Evolutionary conservation across 2,888 invertebrate genomes (phyloP).

Genomic region (Linnaemya vulpina): DNA sequence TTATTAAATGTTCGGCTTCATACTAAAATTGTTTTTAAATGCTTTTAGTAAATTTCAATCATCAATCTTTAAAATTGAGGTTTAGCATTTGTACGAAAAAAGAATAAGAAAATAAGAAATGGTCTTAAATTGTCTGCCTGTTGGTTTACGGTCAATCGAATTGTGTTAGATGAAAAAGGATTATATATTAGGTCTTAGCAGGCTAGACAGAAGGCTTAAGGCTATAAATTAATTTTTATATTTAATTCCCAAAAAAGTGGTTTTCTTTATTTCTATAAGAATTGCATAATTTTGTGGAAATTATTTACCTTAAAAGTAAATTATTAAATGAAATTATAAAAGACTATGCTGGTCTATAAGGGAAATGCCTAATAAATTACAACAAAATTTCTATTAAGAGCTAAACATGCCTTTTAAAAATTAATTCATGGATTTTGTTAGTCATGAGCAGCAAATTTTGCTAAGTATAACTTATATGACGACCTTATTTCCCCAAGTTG

Average conservation of each 20-base stretch:
- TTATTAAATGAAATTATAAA: no score
- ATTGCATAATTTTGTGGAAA: no score
- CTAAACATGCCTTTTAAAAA: no score
- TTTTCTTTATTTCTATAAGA: neutral
- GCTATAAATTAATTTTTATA: conserved; percentile 10
- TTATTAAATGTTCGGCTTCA: conserved; percentile 39
- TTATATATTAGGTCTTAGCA: conserved; percentile 17
- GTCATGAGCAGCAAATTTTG: no score
- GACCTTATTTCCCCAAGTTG: no score
- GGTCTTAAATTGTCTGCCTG: conserved; percentile 11
- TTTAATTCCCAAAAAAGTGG: neutral
- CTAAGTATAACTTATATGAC: no score
- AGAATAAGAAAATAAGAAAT: neutral
- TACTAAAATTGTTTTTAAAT: conserved; percentile 61
- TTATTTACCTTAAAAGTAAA: neutral
- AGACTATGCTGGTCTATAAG: no score
- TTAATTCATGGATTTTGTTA: no score
- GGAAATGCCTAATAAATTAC: no score
- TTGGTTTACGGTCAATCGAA: conserved; percentile 46
- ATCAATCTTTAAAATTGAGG: conserved; percentile 62
- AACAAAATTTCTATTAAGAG: no score
- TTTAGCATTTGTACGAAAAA: neutral
- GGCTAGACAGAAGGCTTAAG: conserved; percentile 47
- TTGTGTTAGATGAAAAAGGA: conserved; percentile 2
- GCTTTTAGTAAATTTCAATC: conserved; percentile 66